A percentile compares a stretch with the other conserved stretches of the same genome.
These are phyloP conservation scores for Caenorhabditis sp. DNA, from an alignment of 2,888 invertebrate species.

Conservation along the genomic window DNA sequence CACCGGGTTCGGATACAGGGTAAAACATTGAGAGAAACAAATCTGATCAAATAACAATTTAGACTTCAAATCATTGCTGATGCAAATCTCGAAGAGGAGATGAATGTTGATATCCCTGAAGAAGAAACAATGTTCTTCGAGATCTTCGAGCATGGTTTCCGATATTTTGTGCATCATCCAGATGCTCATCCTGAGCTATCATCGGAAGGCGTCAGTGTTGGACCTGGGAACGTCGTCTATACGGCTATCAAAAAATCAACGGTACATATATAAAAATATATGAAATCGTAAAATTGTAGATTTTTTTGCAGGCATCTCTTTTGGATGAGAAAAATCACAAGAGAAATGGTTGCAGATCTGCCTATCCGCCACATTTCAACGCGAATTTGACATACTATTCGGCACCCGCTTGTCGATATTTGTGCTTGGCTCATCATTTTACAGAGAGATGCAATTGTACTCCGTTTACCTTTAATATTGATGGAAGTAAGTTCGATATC, in stretches of 20 bases:
- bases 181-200: conserved; percentile 46
- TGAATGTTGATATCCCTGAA: conserved; percentile 5
- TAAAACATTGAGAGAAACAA: too few relatives aligned
- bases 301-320: conserved; percentile 16
- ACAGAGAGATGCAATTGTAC: conserved; percentile 17
- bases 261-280: conserved; percentile 18
- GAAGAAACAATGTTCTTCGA: conserved; percentile 16
- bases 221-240: conserved; percentile 55
- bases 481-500: conserved; percentile 4
- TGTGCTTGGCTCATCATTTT: conserved; percentile 19
- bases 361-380: conserved; percentile 9
- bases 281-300: neutral
- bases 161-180: conserved; percentile 61
- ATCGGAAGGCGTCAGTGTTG: conserved; percentile 63
- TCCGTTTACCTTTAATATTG: conserved; percentile 28
- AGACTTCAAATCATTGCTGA: conserved; percentile 55
- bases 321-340: conserved; percentile 6
- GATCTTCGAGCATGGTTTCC: conserved; percentile 59
- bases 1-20: conserved; percentile 57
- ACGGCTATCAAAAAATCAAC: conserved; percentile 53
- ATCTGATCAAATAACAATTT: too few relatives aligned
- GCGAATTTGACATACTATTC: conserved; percentile 16
- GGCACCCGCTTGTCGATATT: conserved; percentile 15
- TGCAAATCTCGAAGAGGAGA: conserved; percentile 56
- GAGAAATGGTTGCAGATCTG: conserved; percentile 22